Percentiles rank a stretch among this genome's conserved stretches.
These are phyloP conservation scores for Caenorhabditis inopinata DNA, from an alignment of 1,140 invertebrate genomes.

Conservation along the genomic window DNA sequence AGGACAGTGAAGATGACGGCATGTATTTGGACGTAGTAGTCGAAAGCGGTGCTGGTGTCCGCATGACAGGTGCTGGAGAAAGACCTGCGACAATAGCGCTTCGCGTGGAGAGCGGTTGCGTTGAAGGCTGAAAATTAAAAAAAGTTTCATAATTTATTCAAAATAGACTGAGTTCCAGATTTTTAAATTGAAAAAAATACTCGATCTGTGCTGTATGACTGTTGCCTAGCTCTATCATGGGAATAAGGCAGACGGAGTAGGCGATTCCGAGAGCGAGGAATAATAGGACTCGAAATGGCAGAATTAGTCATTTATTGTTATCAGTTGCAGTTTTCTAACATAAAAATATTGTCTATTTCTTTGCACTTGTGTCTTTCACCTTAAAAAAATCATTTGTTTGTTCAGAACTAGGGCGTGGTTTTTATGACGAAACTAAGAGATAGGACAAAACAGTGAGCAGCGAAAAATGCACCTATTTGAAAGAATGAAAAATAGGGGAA, in stretches of 20 bases:
- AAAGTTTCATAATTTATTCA: not conserved
- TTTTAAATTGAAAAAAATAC: not conserved
- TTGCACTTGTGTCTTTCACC: no score
- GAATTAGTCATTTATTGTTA: no score
- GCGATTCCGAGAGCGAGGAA: not conserved
- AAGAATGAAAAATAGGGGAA: no score
- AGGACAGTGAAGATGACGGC: not conserved
- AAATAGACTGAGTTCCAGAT: no score
- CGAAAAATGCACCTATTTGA: no score
- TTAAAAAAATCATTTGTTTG: not conserved
- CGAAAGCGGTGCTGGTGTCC: not conserved
- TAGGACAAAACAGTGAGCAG: not conserved
- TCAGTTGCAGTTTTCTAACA: no score
- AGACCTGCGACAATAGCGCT: not conserved
- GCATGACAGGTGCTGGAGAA: not conserved
- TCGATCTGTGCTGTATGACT: not conserved
- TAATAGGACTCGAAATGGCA: not conserved
- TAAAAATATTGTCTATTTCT: no score
- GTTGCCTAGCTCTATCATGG: not conserved
- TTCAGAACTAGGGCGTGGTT: not conserved
- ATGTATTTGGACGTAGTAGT: not conserved
- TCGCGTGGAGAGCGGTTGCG: conserved; percentile 6
- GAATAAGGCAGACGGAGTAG: not conserved
- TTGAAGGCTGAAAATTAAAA: not conserved
- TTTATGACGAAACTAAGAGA: not conserved